Conservation (phyloP, 2,797 vertebrate species). For the Sebastes steindachneri region DNA sequence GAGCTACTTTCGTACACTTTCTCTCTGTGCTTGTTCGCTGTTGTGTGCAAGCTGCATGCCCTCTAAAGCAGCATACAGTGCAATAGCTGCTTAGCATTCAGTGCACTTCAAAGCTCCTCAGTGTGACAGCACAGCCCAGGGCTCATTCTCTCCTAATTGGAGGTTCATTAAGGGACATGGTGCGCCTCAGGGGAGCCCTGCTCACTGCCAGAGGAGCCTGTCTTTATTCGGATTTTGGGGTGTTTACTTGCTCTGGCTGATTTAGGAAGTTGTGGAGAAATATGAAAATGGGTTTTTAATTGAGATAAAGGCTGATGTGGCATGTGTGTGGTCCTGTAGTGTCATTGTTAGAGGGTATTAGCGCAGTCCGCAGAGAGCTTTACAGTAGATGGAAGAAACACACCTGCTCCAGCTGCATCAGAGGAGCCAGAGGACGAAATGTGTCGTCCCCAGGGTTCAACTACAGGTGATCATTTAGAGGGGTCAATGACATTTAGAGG, state of each 20-base stretch:
- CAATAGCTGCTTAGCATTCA: conserved; percentile 76
- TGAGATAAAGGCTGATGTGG: conserved; percentile 69
- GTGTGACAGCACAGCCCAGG: conserved; percentile 73
- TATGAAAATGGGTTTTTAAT: conserved; percentile 77
- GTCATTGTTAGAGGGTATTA: conserved; percentile 60
- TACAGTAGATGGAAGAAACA: conserved; percentile 18
- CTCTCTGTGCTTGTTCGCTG: conserved; percentile 20
- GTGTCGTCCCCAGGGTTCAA: conserved; percentile 65
- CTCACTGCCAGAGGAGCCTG: conserved; percentile 62
- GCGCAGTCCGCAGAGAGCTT: conserved; percentile 24
- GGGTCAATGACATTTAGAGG: conserved; percentile 69
- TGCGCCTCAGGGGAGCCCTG: conserved; percentile 61
- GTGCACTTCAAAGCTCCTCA: conserved; percentile 75
- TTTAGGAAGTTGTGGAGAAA: conserved; percentile 65
- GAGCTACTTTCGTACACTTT: conserved; percentile 76
- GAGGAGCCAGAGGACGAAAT: conserved; percentile 34
- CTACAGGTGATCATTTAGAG: conserved; percentile 76
- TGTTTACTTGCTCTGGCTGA: conserved; percentile 64
- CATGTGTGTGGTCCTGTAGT: conserved; percentile 59
- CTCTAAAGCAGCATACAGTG: conserved; percentile 56
- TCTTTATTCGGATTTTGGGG: conserved; percentile 56
- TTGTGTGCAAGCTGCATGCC: conserved; percentile 62
- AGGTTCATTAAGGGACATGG: conserved; percentile 81
- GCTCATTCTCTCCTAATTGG: conserved; percentile 82
- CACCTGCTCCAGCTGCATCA: conserved; percentile 66